A percentile compares a stretch with the other conserved stretches of the same genome.
These are phyloP conservation scores for Dicentrarchus labrax DNA, from an alignment of 2,113 vertebrate species.

Conservation along the genomic window DNA sequence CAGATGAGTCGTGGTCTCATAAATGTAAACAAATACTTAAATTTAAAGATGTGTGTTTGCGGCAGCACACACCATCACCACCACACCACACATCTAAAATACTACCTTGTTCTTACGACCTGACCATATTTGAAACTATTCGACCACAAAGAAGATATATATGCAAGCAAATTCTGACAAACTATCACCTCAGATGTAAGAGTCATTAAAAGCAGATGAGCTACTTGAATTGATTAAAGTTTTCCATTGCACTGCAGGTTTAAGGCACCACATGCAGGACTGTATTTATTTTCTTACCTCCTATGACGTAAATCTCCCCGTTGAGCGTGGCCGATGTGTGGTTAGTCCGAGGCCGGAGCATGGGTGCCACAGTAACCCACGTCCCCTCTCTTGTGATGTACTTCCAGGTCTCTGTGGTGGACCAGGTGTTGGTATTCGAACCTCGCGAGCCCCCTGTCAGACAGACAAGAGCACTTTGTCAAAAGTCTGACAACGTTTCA, in stretches of 20 bases:
- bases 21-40: neutral
- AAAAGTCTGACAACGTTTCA: slow-evolving; percentile 28
- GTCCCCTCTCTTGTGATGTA: slow-evolving; percentile 89
- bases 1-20: neutral
- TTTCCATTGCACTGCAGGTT: slow-evolving; percentile 46
- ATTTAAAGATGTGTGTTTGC: neutral
- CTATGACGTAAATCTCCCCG: slow-evolving; percentile 95
- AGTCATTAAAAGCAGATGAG: slow-evolving; percentile 23
- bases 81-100: neutral
- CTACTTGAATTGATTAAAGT: slow-evolving; percentile 7
- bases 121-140: slow-evolving; percentile 1
- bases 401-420: slow-evolving; percentile 94
- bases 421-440: slow-evolving; percentile 93
- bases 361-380: slow-evolving; percentile 92
- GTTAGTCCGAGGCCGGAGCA: slow-evolving; percentile 94
- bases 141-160: slow-evolving; percentile 8
- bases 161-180: slow-evolving; percentile 5
- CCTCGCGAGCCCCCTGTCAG: slow-evolving; percentile 93
- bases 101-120: neutral
- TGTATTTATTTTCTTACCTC: slow-evolving; percentile 86
- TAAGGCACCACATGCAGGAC: slow-evolving; percentile 25
- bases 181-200: neutral
- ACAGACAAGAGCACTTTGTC: slow-evolving; percentile 33
- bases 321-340: slow-evolving; percentile 91
- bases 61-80: neutral